Conservation (phyloP, 2,888 invertebrate genomes). For the Oegoconia quadripuncta region DNA sequence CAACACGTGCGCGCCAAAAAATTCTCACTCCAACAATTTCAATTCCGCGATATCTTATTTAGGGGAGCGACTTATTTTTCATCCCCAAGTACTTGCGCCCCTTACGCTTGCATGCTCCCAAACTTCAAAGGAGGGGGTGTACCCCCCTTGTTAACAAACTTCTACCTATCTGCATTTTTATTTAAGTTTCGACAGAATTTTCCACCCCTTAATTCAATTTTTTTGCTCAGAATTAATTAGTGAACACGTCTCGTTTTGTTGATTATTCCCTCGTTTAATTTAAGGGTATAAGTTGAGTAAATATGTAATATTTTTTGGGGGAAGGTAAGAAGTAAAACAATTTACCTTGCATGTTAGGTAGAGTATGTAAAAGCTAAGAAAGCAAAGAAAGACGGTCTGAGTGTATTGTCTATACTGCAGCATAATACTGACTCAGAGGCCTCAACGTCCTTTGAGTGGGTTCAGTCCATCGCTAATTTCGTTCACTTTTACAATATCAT, state of each 20-base stretch:
- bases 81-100: slow-evolving; percentile 42
- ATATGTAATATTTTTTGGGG: slow-evolving; percentile 20
- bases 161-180: slow-evolving; percentile 66
- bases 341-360: no score
- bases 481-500: no score
- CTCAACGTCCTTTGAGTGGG: no score
- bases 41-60: slow-evolving; percentile 49
- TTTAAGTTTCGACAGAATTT: slow-evolving; percentile 72
- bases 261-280: slow-evolving; percentile 44
- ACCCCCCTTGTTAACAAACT: slow-evolving; percentile 54
- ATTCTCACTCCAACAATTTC: slow-evolving; percentile 43
- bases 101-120: slow-evolving; percentile 33
- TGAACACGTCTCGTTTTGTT: slow-evolving; percentile 39
- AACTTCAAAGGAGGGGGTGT: slow-evolving; percentile 58
- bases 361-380: no score
- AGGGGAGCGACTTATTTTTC: slow-evolving; percentile 47
- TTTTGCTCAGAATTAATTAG: slow-evolving; percentile 54
- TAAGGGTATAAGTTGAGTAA: slow-evolving; percentile 28
- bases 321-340: no score
- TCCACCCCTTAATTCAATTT: slow-evolving; percentile 64
- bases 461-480: no score
- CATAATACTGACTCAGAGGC: no score
- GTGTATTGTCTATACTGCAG: no score
- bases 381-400: no score
- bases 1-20: slow-evolving; percentile 29